phyloP scores from a whole-genome alignment of 2,113 vertebrate species.

The Acinonyx jubatus region DNA sequence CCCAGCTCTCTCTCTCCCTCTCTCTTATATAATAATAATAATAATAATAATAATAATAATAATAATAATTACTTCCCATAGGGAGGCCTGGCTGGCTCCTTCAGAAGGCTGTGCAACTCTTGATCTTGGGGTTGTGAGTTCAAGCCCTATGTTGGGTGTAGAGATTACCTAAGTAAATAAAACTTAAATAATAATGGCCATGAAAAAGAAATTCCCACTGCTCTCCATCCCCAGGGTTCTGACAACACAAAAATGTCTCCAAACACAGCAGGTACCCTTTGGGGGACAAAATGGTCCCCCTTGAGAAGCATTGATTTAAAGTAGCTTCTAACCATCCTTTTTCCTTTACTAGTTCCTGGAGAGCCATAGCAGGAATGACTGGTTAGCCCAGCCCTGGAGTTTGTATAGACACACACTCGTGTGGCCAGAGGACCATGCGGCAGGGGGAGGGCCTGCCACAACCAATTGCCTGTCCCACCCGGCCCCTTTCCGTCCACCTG shows the following conservation, averaged over 20 bases:
- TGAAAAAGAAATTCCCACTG: neutral
- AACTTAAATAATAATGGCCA: neutral
- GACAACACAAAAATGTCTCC: neutral
- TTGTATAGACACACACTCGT: rapidly evolving
- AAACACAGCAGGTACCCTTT: neutral
- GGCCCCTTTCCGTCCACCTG: neutral
- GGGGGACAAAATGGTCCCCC: neutral
- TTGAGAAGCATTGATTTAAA: neutral
- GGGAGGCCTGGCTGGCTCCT: neutral
- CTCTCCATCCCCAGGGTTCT: neutral
- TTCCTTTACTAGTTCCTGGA: no score
- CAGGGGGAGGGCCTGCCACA: rapidly evolving
- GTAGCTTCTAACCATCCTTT: neutral
- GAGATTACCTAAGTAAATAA: neutral
- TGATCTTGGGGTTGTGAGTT: neutral
- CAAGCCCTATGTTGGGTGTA: neutral
- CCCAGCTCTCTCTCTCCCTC: rapidly evolving
- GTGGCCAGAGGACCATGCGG: no score
- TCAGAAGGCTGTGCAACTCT: neutral
- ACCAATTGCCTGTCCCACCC: neutral
- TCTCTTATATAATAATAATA: no score
- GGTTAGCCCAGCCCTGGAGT: rapidly evolving
- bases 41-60: no score
- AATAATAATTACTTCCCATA: neutral
- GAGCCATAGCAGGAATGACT: neutral